These are phyloP conservation scores for Apodemus speciosus DNA, from an alignment of 2,113 vertebrate species.

Conservation along the genomic window DNA sequence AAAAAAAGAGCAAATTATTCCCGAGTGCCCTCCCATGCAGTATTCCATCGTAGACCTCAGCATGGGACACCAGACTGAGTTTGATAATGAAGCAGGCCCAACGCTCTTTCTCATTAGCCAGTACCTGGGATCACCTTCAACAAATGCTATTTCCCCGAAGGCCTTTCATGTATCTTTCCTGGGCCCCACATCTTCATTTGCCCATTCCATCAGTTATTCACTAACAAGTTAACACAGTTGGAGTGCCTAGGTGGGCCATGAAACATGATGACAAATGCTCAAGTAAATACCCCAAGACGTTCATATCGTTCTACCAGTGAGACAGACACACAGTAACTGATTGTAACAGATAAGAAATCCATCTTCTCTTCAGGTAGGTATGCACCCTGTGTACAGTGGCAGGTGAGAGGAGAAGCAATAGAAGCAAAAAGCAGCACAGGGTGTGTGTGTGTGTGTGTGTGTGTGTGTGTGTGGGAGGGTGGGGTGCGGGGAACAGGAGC, in stretches of 20 bases:
- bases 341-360: not conserved
- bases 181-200: not conserved
- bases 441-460: too few relatives aligned
- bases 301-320: not conserved
- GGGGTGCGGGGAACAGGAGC: not conserved
- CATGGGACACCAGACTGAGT: not conserved
- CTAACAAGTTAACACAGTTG: not conserved
- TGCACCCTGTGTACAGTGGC: not conserved
- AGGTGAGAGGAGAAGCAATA: not conserved
- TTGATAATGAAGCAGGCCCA: not conserved
- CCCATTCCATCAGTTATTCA: not conserved
- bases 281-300: slow-evolving; percentile 6
- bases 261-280: not conserved
- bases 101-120: not conserved
- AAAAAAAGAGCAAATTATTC: not conserved
- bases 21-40: not conserved
- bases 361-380: not conserved
- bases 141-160: slow-evolving; percentile 12
- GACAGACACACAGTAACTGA: not conserved
- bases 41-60: not conserved
- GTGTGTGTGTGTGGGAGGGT: too few relatives aligned
- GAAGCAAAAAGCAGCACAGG: not conserved
- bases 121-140: not conserved
- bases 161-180: not conserved
- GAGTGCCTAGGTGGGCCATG: not conserved